Evolutionary conservation across 1,140 invertebrate genomes (phyloP), one percentile per base, ranked within the genome.

Genomic region (Luehdorfia chinensis): DNA sequence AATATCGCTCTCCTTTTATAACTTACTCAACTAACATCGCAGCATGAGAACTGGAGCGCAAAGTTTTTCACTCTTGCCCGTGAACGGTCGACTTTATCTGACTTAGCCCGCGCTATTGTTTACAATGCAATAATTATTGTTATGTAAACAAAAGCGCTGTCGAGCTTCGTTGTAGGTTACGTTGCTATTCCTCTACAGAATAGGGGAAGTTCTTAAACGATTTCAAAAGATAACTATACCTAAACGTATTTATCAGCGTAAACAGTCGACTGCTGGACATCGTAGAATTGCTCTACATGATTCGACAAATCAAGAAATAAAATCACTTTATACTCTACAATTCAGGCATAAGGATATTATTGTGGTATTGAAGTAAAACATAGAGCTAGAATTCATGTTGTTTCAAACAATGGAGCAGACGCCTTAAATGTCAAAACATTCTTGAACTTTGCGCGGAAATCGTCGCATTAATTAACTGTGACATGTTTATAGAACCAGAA

Each of bases 21-120:
- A 12, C 39, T 56, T 31, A 15, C 45, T 15, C 21, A 14, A 9
- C 0, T 23, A 9, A 6, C 21, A n/a, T 16, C 46, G 33, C 41
- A 27, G 39, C 68, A 62, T 76, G 78, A 55, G 78, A 83, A 83
- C 66, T 78, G 61, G 78, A 77, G 72, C 75, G 62, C 19, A 28
- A 59, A 45, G 41, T 65, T 71, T 53, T 61, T 64, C 53, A 69
- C 59, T 67, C 56, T 67, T 59, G 61, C 49, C 30, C 27, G 31
- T 27, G 30, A 50, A 32, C 13, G 33, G 2, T 3, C 31, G 5
- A n/a, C 27, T 21, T 6, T 21, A 11, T 9, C 27, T 3, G 27
- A 5, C 9, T 2, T 6, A 30, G 9, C 5, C 28, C 14, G 31
- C n/a, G 36, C 19, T 4, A 41, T 18, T 18, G 15, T 36, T 30